phyloP scores from a whole-genome alignment of 2,797 vertebrate species.

The Pantherophis vulpinus region DNA sequence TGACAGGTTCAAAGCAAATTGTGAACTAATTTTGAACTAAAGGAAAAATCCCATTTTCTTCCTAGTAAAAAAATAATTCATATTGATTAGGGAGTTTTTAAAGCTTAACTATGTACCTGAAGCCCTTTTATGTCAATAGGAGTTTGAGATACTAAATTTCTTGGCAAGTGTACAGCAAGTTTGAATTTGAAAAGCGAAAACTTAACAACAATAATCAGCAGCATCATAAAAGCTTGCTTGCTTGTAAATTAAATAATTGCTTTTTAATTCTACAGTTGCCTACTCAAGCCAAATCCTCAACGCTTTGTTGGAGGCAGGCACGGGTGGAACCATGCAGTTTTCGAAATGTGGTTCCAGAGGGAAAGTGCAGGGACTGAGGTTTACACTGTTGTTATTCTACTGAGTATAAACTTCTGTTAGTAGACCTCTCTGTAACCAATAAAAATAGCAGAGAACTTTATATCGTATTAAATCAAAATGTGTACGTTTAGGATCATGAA shows the following conservation, averaged over 20 bases:
- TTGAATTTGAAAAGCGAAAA: neutral
- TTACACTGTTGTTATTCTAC: neutral
- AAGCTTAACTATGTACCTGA: neutral
- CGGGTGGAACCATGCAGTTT: neutral
- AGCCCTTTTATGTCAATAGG: neutral
- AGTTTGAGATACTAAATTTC: neutral
- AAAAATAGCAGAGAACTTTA: neutral
- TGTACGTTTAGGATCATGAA: neutral
- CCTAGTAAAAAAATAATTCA: neutral
- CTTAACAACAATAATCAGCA: neutral
- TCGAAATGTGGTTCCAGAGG: neutral
- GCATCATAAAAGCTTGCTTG: neutral
- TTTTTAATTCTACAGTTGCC: neutral
- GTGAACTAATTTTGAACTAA: neutral
- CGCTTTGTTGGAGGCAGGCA: neutral
- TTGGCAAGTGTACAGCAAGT: too few species aligned
- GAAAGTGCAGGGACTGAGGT: neutral
- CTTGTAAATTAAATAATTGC: neutral
- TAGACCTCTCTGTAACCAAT: neutral
- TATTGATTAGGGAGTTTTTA: neutral
- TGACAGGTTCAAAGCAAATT: neutral
- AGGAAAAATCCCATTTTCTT: neutral
- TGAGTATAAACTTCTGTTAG: neutral
- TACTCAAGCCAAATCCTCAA: neutral
- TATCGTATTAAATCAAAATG: neutral